These are phyloP conservation scores for Eucera pruinosa DNA, from an alignment of 2,888 invertebrate species.

Conservation along the genomic window DNA sequence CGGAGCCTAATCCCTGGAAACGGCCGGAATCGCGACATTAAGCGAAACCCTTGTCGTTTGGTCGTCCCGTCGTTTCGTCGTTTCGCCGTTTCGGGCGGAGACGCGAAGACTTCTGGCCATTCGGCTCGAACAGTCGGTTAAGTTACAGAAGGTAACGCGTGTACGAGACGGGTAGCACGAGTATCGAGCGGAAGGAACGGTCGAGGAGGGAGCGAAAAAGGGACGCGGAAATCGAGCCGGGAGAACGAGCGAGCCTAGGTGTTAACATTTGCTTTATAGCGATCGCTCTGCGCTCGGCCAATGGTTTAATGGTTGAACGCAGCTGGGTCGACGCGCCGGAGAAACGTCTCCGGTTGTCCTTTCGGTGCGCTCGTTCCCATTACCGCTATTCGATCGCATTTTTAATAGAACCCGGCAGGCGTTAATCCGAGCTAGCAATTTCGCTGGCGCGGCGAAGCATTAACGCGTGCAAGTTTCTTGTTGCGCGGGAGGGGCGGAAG, in stretches of 20 bases:
- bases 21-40: conserved; percentile 62
- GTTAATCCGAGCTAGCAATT: conserved; percentile 31
- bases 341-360: conserved; percentile 47
- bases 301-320: conserved; percentile 74
- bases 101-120: conserved; percentile 49
- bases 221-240: conserved; percentile 45
- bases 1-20: conserved; percentile 62
- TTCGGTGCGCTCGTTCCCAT: too few species aligned
- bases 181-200: conserved; percentile 14
- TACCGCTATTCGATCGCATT: conserved; percentile 9
- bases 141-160: conserved; percentile 64
- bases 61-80: too few species aligned
- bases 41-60: conserved; percentile 61
- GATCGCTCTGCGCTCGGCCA: conserved; percentile 68
- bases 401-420: conserved; percentile 6
- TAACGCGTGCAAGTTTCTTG: conserved; percentile 48
- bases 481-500: conserved; percentile 58
- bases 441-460: conserved; percentile 39
- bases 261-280: conserved; percentile 80
- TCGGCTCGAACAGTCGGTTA: conserved; percentile 48
- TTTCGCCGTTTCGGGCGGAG: conserved; percentile 20
- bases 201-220: conserved; percentile 31
- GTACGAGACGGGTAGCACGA: conserved; percentile 44
- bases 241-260: conserved; percentile 65
- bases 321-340: conserved; percentile 47